phyloP scores from a whole-genome alignment of 2,888 invertebrate species.

The Anoplius nigerrimus region DNA sequence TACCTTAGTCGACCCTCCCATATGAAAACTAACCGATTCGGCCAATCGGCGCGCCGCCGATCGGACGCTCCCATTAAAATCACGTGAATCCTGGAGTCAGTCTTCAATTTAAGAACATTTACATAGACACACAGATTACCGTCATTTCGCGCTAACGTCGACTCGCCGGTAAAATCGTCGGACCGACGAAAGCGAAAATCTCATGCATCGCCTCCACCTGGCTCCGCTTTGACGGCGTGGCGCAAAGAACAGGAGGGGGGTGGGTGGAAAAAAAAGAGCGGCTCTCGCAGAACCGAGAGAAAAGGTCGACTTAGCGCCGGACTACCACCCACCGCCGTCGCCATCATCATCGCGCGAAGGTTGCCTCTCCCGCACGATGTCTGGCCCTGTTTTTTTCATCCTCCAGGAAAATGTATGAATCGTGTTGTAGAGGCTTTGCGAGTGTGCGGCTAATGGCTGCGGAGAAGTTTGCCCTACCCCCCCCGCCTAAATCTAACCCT shows the following conservation, averaged over 20 bases:
- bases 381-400: slow-evolving; percentile 67
- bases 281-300: slow-evolving; percentile 4
- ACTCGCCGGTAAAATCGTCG: too few relatives aligned
- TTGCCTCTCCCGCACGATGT: slow-evolving; percentile 24
- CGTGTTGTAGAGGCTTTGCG: slow-evolving; percentile 72
- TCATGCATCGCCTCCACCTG: background rate
- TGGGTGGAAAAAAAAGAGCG: background rate
- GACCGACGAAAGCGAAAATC: too few relatives aligned
- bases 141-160: too few relatives aligned
- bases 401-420: slow-evolving; percentile 73
- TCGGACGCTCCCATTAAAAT: too few relatives aligned
- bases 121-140: too few relatives aligned
- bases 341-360: slow-evolving; percentile 17
- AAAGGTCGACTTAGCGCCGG: slow-evolving; percentile 27
- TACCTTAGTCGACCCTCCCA: background rate
- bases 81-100: too few relatives aligned
- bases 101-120: too few relatives aligned
- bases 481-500: slow-evolving; percentile 67
- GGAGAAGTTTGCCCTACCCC: slow-evolving; percentile 60
- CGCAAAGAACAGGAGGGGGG: background rate
- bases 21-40: background rate
- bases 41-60: too few relatives aligned
- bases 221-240: background rate
- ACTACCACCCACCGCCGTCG: slow-evolving; percentile 7
- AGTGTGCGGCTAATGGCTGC: slow-evolving; percentile 71